Base-by-base conservation (phyloP, 1,140 invertebrate species). In the Nephotettix cincticeps region DNA sequence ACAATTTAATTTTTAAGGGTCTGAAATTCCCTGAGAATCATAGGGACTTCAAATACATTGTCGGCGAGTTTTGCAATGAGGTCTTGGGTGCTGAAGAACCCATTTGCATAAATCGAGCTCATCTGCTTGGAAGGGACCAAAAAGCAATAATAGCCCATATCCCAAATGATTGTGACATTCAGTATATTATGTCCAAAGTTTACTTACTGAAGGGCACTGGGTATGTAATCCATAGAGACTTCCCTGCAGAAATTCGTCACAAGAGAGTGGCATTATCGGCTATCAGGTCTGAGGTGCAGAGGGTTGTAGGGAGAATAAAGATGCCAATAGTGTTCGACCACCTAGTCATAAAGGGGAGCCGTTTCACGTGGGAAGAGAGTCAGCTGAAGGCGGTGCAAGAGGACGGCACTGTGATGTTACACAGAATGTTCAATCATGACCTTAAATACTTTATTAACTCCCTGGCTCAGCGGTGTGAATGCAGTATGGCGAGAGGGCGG, bases 291-390 rank as follows among this genome's bases (percentile, higher is more conserved):
- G 58, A 63, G 23, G 28, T 63, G 25, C 11, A 63, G 19, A 9
- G 58, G 27, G 58, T 63, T 1, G 28, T 9, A 17, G 58, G 58
- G 23, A 13, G 11, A 29, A 27, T 13, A 2, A 63, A 23, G 28
- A 63, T 63, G 28, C 58, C 58, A 11, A 3, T 63, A 25, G 28
- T n/a, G 11, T 63, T 63, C 19, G 58, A 63, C 28, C 58, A 63
- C 27, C 58, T 63, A 6, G 14, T 25, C 2, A 19, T 63, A n/a
- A 3, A 63, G 14, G 58, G 58, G 28, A 25, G 58, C 58, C 23
- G 58, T 11, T 30, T 63, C 25, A 63, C 58, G 14, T 63, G 58
- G 58, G 28, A 63, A 3, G 47, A 54, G n/a, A 25, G 23, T 14
- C 9, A 13, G 58, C 28, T 63, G 9, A 9, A 19, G 28, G 58